Evolutionary conservation across 2,888 invertebrate species (phyloP).

Genomic region (Hydriomena furcata): DNA sequence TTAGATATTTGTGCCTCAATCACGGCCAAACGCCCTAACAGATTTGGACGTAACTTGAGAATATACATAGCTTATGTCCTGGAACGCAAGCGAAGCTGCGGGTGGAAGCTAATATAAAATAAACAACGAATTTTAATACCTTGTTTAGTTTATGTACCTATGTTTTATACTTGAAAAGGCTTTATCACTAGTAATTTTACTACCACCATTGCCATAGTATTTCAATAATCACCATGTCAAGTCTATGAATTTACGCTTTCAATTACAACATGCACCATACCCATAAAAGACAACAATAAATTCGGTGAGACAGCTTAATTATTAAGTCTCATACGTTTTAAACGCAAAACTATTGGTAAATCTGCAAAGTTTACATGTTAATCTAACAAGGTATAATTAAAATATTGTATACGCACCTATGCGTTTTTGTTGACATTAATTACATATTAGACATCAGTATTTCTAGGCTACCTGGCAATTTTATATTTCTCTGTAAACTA

Average conservation of each 20-base stretch:
- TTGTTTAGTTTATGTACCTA: too few species aligned
- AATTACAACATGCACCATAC: conserved; percentile 27
- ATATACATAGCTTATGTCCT: too few species aligned
- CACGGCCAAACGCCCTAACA: too few species aligned
- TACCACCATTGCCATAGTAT: conserved; percentile 3
- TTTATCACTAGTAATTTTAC: conserved; percentile 1
- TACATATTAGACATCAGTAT: too few species aligned
- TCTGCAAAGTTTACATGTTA: conserved; percentile 29
- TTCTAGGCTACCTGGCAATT: too few species aligned
- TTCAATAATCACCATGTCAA: conserved; percentile 21
- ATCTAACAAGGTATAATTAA: conserved; percentile 34
- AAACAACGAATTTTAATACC: too few species aligned
- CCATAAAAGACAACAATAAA: conserved; percentile 25
- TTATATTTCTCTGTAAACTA: too few species aligned
- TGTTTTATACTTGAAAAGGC: too few species aligned
- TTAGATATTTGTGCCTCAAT: too few species aligned
- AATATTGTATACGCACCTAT: conserved; percentile 26
- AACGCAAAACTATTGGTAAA: conserved; percentile 19
- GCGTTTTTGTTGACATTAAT: conserved; percentile 22
- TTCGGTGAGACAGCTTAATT: conserved; percentile 48
- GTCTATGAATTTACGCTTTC: conserved; percentile 18
- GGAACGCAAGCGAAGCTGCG: too few species aligned
- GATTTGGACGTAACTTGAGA: too few species aligned
- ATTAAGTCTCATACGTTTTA: conserved; percentile 31
- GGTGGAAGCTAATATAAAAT: too few species aligned